Evolutionary conservation across 2,888 invertebrate genomes (phyloP).

Genomic region (Coremacera marginata): DNA sequence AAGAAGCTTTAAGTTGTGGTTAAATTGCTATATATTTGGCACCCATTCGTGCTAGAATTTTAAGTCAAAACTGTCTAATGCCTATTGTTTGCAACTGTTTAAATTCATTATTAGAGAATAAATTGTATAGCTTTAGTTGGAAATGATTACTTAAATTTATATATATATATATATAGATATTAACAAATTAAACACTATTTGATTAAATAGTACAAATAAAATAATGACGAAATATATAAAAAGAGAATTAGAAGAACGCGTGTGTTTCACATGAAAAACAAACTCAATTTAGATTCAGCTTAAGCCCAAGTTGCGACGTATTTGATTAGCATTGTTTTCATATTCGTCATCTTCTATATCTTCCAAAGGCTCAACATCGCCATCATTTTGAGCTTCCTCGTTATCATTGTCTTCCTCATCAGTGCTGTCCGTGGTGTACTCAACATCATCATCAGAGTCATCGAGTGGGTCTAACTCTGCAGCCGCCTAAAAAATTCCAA

Average conservation of each 20-base stretch:
- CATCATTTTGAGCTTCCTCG: slow-evolving; percentile 50
- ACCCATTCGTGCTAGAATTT: not conserved
- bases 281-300: slow-evolving; percentile 27
- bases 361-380: slow-evolving; percentile 51
- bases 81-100: no score
- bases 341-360: slow-evolving; percentile 19
- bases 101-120: no score
- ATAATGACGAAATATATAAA: not conserved
- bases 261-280: slow-evolving; percentile 1
- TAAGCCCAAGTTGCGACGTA: slow-evolving; percentile 34
- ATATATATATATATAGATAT: not conserved
- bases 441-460: slow-evolving; percentile 53
- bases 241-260: not conserved
- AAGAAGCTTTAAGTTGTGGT: no score
- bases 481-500: slow-evolving; percentile 55
- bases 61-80: no score
- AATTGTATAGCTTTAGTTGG: not conserved
- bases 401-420: slow-evolving; percentile 56
- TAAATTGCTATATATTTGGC: not conserved
- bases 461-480: slow-evolving; percentile 61
- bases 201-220: not conserved
- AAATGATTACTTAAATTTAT: slow-evolving; percentile 22
- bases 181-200: not conserved
- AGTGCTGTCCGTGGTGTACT: slow-evolving; percentile 53
- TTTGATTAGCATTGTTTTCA: slow-evolving; percentile 41